Evolutionary conservation across 2,888 invertebrate genomes (phyloP).

Genomic region (Thysanoteuthis rhombus): DNA sequence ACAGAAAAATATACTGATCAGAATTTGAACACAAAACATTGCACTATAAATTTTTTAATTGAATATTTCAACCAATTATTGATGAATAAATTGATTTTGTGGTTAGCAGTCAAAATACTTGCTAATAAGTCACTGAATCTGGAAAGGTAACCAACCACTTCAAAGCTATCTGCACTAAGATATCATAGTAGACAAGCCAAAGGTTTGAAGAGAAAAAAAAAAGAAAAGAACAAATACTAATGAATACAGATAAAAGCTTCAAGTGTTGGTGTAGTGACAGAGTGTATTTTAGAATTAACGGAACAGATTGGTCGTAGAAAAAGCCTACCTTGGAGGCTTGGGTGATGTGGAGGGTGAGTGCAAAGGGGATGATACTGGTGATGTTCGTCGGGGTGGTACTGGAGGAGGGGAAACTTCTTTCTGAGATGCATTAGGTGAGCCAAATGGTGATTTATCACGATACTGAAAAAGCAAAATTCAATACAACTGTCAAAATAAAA

Average conservation of each 20-base stretch:
- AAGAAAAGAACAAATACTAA: too few species aligned
- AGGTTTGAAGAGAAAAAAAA: too few species aligned
- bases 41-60: too few species aligned
- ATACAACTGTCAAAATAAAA: background rate
- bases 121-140: background rate
- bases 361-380: slow-evolving; percentile 66
- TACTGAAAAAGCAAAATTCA: slow-evolving; percentile 55
- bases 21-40: too few species aligned
- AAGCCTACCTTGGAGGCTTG: slow-evolving; percentile 56
- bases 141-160: background rate
- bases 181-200: background rate
- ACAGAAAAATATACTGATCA: too few species aligned
- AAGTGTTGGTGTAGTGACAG: background rate
- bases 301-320: too few species aligned
- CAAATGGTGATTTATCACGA: slow-evolving; percentile 73
- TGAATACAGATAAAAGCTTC: too few species aligned
- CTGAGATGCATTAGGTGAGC: slow-evolving; percentile 71
- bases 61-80: too few species aligned
- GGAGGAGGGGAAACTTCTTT: slow-evolving; percentile 72
- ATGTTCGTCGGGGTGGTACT: slow-evolving; percentile 75
- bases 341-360: slow-evolving; percentile 63
- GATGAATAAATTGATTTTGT: background rate
- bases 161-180: too few species aligned
- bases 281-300: background rate
- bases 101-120: background rate